Evolutionary conservation across 2,888 invertebrate species (phyloP), one percentile per base, ranked within the genome.

Genomic region (Diloba caeruleocephala): DNA sequence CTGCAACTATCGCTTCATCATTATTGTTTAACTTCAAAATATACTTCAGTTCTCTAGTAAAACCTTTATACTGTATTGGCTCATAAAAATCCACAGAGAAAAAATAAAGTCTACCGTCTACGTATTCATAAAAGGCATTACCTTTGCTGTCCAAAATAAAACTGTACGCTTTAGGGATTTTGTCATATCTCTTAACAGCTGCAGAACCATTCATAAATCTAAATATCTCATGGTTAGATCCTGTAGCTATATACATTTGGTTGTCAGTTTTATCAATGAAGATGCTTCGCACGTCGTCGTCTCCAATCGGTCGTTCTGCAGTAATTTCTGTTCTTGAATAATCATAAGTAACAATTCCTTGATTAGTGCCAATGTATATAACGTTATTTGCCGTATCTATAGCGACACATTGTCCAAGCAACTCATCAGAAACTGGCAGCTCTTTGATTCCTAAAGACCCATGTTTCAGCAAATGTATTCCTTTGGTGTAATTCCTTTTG

Each of bases 1-100:
- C 92, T 1, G 90, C 91, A 0, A 92, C 81, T 0, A 93, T 86
- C 0, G 88, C 85, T 74, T 92, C 91, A 49, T 92, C 91, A 4
- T 84, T 82, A n/a, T 83, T 84, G 42, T 87, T 91, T 3, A 92
- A 33, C 8, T 86, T 81, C 0, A 93, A 41, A 1, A 91, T 89
- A 70, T 90, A 92, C 50, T 91, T 92, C 19, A 92, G 51, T 46
- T 92, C 91, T 57, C 89, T 82, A 0, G 88, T 87, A 43, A 93
- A 89, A 0, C 93, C 93, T 79, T 92, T 93, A 43, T 89, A 92
- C 29, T 91, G 92, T 0, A 93, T 74, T 0, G 93, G 92, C 46
- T 92, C 92, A 43, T 80, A 93, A 0, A 79, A 78, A 51, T 92
- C 92, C 0, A 71, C 37, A 0, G 92, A 86, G 37, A 88, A 88